A percentile compares a stretch with the other conserved stretches of the same genome.
phyloP scores from a whole-genome alignment of 92 coral and sea anemone genomes.

The Palythoa grandiflora region DNA sequence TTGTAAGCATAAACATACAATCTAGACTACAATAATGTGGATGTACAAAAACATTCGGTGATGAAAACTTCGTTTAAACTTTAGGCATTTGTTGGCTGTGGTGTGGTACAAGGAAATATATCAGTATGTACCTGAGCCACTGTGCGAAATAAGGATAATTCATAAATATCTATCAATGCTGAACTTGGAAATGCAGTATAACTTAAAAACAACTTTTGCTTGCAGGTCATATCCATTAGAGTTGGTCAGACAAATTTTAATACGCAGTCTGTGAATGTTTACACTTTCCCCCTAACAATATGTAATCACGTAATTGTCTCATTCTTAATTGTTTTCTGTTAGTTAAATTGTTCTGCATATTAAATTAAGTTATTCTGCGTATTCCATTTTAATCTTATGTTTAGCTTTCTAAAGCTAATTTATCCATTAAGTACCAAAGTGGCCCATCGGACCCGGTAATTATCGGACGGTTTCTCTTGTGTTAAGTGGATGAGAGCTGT shows the following conservation, averaged over 20 bases:
- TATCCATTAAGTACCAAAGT: too few relatives aligned
- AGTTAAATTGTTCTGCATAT: background rate
- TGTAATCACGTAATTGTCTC: background rate
- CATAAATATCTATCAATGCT: background rate
- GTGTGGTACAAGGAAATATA: too few relatives aligned
- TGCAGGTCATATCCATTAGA: background rate
- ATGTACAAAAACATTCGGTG: background rate
- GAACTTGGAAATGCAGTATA: background rate
- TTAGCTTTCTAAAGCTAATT: too few relatives aligned
- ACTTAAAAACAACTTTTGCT: background rate
- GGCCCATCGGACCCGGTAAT: too few relatives aligned
- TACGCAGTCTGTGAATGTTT: slow-evolving; percentile 23
- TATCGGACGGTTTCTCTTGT: too few relatives aligned
- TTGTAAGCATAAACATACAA: too few relatives aligned
- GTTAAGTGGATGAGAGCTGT: too few relatives aligned
- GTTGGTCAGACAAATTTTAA: background rate
- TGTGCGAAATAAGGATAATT: too few relatives aligned
- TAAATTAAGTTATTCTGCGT: background rate
- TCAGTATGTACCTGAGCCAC: too few relatives aligned
- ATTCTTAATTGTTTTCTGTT: background rate
- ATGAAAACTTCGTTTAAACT: too few relatives aligned
- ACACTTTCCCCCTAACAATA: background rate
- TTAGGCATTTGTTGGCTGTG: too few relatives aligned
- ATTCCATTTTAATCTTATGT: too few relatives aligned
- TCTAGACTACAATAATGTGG: background rate